Conservation (phyloP, 92 coral and sea anemone genomes). For the Heliopora coerulea region DNA sequence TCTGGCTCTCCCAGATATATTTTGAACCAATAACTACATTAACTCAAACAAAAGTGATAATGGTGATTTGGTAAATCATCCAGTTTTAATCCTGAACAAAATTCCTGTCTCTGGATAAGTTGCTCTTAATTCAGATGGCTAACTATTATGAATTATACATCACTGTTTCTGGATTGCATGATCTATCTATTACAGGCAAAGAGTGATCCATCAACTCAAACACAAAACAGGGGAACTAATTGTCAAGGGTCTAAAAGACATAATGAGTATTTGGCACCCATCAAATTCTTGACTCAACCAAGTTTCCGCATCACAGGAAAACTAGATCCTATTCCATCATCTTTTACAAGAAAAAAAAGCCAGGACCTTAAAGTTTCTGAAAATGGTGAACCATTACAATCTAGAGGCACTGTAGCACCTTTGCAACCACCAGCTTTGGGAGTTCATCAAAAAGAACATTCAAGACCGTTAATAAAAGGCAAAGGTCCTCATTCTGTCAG, state of each 20-base stretch:
- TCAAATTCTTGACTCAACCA: conserved; percentile 19
- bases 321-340: conserved; percentile 26
- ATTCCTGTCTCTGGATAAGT: too few species aligned
- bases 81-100: too few species aligned
- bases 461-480: background rate
- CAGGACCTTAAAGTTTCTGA: background rate
- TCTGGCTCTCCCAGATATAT: too few species aligned
- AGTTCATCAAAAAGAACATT: conserved; percentile 17
- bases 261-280: background rate
- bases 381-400: conserved; percentile 29
- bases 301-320: background rate
- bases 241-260: background rate
- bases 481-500: background rate
- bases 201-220: background rate
- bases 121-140: too few species aligned
- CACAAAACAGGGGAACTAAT: background rate
- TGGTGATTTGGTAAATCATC: too few species aligned
- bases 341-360: background rate
- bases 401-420: conserved; percentile 72
- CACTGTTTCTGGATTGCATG: too few species aligned
- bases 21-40: too few species aligned
- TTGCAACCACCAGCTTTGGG: conserved; percentile 60
- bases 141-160: too few species aligned
- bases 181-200: background rate
- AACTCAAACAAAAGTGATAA: too few species aligned